Percentiles rank a stretch among this genome's conserved stretches.
phyloP scores from a whole-genome alignment of 2,113 vertebrate genomes.

The Pseudonaja textilis region DNA sequence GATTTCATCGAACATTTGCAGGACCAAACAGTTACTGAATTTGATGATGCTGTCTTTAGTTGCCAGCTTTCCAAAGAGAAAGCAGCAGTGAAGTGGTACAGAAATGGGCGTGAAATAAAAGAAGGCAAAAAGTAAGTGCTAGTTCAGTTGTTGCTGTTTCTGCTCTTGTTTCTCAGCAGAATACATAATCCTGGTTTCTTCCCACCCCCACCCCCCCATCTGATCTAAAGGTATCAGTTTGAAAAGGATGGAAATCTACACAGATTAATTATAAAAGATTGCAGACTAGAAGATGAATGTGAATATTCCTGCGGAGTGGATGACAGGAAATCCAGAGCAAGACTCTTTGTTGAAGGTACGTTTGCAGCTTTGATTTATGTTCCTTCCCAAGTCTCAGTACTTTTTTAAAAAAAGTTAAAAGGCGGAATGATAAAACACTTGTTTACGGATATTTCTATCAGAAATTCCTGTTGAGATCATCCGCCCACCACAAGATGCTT shows the following conservation, averaged over 20 bases:
- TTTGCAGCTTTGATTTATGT: constrained; percentile 15
- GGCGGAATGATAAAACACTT: constrained; percentile 14
- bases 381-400: constrained; percentile 17
- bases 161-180: constrained; percentile 33
- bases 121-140: constrained; percentile 87
- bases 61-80: constrained; percentile 95
- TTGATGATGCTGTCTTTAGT: constrained; percentile 91
- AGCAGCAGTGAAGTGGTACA: constrained; percentile 90
- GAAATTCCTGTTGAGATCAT: constrained; percentile 97
- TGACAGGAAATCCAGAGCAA: constrained; percentile 89
- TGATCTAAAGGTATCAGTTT: constrained; percentile 82
- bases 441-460: constrained; percentile 59
- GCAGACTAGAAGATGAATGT: constrained; percentile 93
- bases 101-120: constrained; percentile 91
- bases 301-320: constrained; percentile 97
- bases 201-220: neutral
- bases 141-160: neutral
- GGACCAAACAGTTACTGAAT: constrained; percentile 95
- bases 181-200: constrained; percentile 9
- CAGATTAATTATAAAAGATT: constrained; percentile 86
- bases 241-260: constrained; percentile 89
- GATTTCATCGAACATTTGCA: constrained; percentile 87
- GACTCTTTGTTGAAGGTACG: constrained; percentile 94
- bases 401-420: neutral
- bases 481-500: constrained; percentile 87